phyloP scores from a whole-genome alignment of 1,140 invertebrate genomes.

The Leptopilina boulardi region DNA sequence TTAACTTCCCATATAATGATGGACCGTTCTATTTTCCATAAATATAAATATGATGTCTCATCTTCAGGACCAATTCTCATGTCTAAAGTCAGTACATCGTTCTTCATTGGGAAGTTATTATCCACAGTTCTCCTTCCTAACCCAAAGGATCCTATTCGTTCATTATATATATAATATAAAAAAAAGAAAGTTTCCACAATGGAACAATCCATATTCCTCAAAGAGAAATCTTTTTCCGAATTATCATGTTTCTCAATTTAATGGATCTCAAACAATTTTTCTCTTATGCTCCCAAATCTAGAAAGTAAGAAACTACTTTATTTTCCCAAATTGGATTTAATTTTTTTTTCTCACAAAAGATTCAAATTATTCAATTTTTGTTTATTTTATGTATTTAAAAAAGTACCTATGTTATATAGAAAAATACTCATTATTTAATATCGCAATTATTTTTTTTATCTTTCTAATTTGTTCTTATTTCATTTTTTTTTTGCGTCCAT shows the following conservation, averaged over 20 bases:
- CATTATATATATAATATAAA: no score
- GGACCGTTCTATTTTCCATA: slow-evolving; percentile 13
- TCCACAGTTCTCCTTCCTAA: background rate
- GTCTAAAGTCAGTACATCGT: no score
- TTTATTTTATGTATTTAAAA: no score
- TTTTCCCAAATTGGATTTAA: no score
- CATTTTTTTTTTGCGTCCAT: background rate
- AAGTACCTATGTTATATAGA: no score
- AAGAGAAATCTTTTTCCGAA: background rate
- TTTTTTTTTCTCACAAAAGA: no score
- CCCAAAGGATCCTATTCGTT: slow-evolving; percentile 22
- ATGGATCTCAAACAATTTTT: slow-evolving; percentile 26
- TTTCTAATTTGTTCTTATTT: background rate
- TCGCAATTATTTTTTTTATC: background rate
- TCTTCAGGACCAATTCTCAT: slow-evolving; percentile 1
- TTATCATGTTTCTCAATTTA: background rate
- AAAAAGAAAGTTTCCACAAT: background rate
- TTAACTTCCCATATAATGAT: slow-evolving; percentile 36
- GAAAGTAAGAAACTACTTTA: background rate
- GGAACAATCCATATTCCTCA: background rate
- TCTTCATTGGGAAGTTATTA: background rate
- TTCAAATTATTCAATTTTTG: no score
- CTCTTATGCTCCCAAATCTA: background rate
- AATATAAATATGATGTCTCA: no score
- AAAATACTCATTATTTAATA: no score